Base-by-base conservation (phyloP, 2,888 invertebrate genomes). In the Lasioglossum zephyrum region DNA sequence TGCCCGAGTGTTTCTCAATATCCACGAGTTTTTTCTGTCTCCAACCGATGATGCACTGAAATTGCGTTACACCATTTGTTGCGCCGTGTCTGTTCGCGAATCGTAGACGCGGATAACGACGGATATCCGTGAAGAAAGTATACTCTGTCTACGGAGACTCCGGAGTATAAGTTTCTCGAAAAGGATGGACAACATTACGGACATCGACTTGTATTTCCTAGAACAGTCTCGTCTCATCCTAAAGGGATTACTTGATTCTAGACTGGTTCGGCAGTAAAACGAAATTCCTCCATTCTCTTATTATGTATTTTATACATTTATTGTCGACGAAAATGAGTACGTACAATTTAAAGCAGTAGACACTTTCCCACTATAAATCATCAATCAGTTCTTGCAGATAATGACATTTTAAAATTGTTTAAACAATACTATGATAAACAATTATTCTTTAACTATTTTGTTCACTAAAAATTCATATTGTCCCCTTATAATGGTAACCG, bases 1-100 rank as follows among this genome's bases (percentile, higher is more conserved):
- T 44, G 22, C 4, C 39, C 70, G 36, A 72, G 53, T 9, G 70
- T 39, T 78, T 78, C 78, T 53, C 78, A 57, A 53, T 74, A 47
- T 66, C 74, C 66, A 63, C 66, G 22, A 18, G 9, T 66, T 69
- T 26, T 22, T 60, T 60, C 57, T 44, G 18, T 69, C 69, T 44
- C 72, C 31, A 63, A 53, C 31, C 72, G 31, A 73, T 44, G 69
- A 75, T 73, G 78, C 57, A 57, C 53, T 31, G 41, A 26, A 78
- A 72, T 18, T 72, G 57, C 72, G 31, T 39, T 26, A 39, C 44
- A 76, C 63, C 60, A 26, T 60, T 41, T 8, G 26, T 22, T 39
- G 53, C 26, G 26, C 18, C 16, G 53, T 26, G 31, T 63, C 31
- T 18, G 63, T 31, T 31, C 63, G 31, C 41, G 70, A 70, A 41